These are phyloP conservation scores for Atopsyche davidsoni DNA, from an alignment of 1,140 invertebrate species.

Conservation along the genomic window DNA sequence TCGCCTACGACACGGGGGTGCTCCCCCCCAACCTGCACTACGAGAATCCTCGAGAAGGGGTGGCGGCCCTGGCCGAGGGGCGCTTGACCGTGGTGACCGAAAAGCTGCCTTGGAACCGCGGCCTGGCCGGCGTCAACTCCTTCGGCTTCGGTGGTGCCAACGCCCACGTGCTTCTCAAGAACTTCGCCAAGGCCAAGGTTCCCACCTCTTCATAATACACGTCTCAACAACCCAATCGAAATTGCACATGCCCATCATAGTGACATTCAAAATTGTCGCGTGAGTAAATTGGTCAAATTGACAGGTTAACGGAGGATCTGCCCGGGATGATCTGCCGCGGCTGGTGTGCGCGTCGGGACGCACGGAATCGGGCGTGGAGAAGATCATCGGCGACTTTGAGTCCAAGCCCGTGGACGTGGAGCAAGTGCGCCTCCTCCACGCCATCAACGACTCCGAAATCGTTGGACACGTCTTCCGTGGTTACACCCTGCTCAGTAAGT, in stretches of 20 bases:
- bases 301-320: slow-evolving; percentile 45
- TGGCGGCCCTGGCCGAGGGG: slow-evolving; percentile 65
- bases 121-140: slow-evolving; percentile 67
- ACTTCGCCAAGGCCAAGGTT: slow-evolving; percentile 48
- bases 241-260: too few relatives aligned
- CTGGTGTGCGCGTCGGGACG: slow-evolving; percentile 52
- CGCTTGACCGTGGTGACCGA: slow-evolving; percentile 65
- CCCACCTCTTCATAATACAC: too few relatives aligned
- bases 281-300: too few relatives aligned
- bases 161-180: slow-evolving; percentile 66
- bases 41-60: slow-evolving; percentile 62
- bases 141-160: slow-evolving; percentile 84
- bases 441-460: slow-evolving; percentile 50
- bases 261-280: too few relatives aligned
- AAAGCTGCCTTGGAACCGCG: slow-evolving; percentile 55
- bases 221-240: too few relatives aligned
- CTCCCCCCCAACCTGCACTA: slow-evolving; percentile 81
- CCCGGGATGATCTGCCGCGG: slow-evolving; percentile 49
- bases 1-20: slow-evolving; percentile 66
- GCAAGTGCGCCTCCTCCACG: slow-evolving; percentile 50
- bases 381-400: slow-evolving; percentile 60
- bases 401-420: slow-evolving; percentile 53
- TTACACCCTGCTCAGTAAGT: slow-evolving; percentile 48
- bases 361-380: slow-evolving; percentile 59
- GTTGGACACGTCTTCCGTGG: slow-evolving; percentile 53